phyloP scores from a whole-genome alignment of 2,888 invertebrate genomes.

The Argynnis bischoffii region DNA sequence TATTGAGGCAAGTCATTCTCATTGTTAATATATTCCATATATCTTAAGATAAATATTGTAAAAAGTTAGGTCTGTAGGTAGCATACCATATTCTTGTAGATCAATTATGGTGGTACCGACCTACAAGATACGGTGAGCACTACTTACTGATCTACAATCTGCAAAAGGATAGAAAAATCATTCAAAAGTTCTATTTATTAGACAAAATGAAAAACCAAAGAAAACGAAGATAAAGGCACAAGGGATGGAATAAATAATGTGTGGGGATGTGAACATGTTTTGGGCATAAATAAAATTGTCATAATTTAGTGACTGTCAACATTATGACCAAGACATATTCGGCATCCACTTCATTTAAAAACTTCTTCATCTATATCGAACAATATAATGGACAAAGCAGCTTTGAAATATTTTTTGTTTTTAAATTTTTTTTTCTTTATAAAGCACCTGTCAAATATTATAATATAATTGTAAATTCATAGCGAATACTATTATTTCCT shows the following conservation, averaged over 20 bases:
- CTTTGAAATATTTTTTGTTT: no score
- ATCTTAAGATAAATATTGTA: not conserved
- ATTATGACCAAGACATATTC: conserved; percentile 5
- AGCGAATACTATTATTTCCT: no score
- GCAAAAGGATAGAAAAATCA: not conserved
- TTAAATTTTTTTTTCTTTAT: no score
- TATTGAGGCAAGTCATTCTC: no score
- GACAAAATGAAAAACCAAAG: no score
- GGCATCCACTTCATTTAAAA: conserved; percentile 3
- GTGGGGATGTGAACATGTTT: conserved; percentile 12
- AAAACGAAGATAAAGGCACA: no score
- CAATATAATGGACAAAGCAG: no score
- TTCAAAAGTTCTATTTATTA: no score
- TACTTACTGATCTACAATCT: not conserved
- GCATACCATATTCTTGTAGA: not conserved
- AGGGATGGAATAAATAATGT: not conserved
- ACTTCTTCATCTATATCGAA: not conserved
- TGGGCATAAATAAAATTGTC: not conserved
- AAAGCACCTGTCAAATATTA: no score
- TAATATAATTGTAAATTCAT: no score
- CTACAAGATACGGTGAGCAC: not conserved
- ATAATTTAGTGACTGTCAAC: not conserved
- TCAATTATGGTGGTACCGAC: not conserved
- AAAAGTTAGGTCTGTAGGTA: not conserved
- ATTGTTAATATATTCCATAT: not conserved